Evolutionary conservation across 2,888 invertebrate species (phyloP), one percentile per base, ranked within the genome.

Genomic region (Drosophila limbata): DNA sequence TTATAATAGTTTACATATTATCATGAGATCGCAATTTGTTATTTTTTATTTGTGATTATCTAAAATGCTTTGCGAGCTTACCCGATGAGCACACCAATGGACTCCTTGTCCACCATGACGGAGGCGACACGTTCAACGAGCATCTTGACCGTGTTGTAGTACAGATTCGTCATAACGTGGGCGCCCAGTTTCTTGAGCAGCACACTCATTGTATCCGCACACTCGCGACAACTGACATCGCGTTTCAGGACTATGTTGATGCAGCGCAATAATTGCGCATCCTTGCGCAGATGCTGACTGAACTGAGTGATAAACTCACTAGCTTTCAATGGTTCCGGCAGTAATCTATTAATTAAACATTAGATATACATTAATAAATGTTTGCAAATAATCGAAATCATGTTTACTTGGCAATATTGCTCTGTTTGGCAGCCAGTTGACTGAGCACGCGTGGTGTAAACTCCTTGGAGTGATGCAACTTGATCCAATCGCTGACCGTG

Each of bases 81-180:
- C 60, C 93, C 93, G 11, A 95, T 94, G 21, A 96, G 93, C 89
- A 97, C 95, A 73, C 96, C 95, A 81, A 98, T 94, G 0, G 98
- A 96, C 73, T 96, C 96, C 85, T 96, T 96, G 92, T 99, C 99
- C 11, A 99, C 96, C 96, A 99, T 97, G 5, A 99, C 98, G 0
- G 98, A 98, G 73, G 98, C 98, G 13, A 98, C 96, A 66, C 99
- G 94, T 92, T 99, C 99, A 64, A 99, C 93, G 50, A 99, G 93
- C 95, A 97, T 97, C 93, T 99, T 99, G 42, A 99, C 97, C 1
- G 98, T 98, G 92, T 98, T 98, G 93, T 98, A 98, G 92, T 98
- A 97, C 37, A 98, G 93, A 93, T 98, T 98, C 2, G 98, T 98
- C 96, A 98, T 98, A 3, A 98, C 96, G 0, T 98, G 98, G 88